Evolutionary conservation across 2,888 invertebrate genomes (phyloP), one percentile per base, ranked within the genome.

Genomic region (Drosophila longiperda): DNA sequence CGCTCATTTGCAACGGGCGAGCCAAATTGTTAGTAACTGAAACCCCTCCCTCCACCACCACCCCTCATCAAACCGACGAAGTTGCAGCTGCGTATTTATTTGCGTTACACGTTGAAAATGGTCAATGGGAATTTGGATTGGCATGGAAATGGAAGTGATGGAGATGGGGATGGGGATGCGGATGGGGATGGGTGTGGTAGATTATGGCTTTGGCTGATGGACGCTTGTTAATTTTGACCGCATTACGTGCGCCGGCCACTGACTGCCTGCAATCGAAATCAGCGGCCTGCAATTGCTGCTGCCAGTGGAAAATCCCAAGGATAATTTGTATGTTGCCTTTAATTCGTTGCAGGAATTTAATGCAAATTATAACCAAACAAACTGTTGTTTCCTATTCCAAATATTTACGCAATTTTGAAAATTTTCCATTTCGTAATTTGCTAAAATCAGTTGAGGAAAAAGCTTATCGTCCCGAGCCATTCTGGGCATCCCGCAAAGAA

Each of bases 1-100:
- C 78, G 78, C 87, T 88, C 87, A 88, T 87, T 87, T 87, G 87
- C 84, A 87, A 89, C 68, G 87, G 69, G 50, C 68, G 50, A 63
- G 65, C 65, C 57, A 67, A 83, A 78, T 65, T 67, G 71, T 75
- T 71, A 55, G 75, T 34, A 57, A 60, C 58, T n/a, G 61, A 34
- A 53, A 29, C 34, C 59, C 59, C 53, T 69, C 29, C 45, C 29
- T 0, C 26, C 29, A 2, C 29, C 29, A 29, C 29, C 29, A 32
- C 29, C 60, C 61, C 49, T 69, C 49, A 32, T 61, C 57, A 49
- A 63, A 48, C 36, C 49, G 40, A 29, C 40, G 52, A 60, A 73
- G 54, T 68, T 67, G 69, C 69, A 62, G 50, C 52, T 80, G 73
- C 73, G 81, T 76, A 83, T 84, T 88, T 84, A 89, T 87, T 86